These are phyloP conservation scores for Acholoe squamosa DNA, from an alignment of 2,888 invertebrate species.

Conservation along the genomic window DNA sequence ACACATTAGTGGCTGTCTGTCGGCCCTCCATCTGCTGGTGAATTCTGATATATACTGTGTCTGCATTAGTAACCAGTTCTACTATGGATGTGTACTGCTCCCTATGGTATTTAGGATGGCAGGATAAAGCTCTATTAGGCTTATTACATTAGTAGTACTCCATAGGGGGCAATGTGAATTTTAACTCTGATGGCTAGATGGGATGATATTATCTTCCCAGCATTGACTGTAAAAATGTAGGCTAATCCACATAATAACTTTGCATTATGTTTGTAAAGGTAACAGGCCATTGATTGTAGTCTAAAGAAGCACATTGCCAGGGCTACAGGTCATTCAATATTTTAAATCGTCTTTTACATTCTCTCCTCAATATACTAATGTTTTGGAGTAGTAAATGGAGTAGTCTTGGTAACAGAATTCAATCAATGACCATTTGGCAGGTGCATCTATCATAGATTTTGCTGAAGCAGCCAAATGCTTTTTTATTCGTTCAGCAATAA, in stretches of 20 bases:
- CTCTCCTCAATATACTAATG: background rate
- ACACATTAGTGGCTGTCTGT: background rate
- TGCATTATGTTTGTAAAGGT: background rate
- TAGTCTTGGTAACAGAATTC: background rate
- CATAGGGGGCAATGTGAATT: background rate
- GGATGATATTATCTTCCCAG: background rate
- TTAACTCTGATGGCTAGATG: background rate
- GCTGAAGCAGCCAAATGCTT: background rate
- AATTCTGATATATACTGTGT: background rate
- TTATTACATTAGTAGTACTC: background rate
- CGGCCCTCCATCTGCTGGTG: background rate
- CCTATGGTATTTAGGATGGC: background rate
- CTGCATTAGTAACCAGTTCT: background rate
- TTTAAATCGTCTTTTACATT: no score
- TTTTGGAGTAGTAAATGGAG: background rate
- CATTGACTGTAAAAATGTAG: background rate
- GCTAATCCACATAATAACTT: background rate
- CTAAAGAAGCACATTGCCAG: background rate
- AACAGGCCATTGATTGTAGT: no score
- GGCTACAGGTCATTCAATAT: background rate
- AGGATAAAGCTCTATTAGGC: background rate
- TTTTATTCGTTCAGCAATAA: background rate
- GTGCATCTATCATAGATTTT: background rate
- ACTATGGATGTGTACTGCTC: background rate
- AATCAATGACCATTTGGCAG: background rate